Evolutionary conservation across 2,888 invertebrate genomes (phyloP), one percentile per base, ranked within the genome.

Genomic region (Rhingia campestris): DNA sequence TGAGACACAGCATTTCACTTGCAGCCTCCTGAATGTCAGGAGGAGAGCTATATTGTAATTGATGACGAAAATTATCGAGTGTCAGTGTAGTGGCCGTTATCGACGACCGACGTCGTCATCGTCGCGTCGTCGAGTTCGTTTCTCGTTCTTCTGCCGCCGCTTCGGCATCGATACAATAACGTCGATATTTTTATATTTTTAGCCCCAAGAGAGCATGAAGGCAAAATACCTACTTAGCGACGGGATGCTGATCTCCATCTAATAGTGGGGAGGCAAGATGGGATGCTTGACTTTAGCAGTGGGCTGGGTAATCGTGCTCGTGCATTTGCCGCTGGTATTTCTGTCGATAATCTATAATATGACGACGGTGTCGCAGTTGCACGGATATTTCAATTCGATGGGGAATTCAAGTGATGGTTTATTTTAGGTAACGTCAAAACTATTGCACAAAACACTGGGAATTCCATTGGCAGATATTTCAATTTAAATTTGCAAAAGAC

Each of bases 151-250:
- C 12, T 10, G 56, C 49, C 30, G 35, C 6, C 45, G 9, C 12
- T 0, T 4, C 14, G 41, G 14, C 39, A 39, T 22, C 49, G 49
- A 49, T 9, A 49, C 35, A 35, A 56, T 33, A 32, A 6, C 33
- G 43, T 49, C 33, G 80, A 74, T 81, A 81, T 81, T 81, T 81
- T 81, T 81, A 74, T 81, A 81, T 81, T 81, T 81, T 81, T 81
- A 81, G 81, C 14, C n/a, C 39, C 74, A 61, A 56, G 67, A 56
- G 67, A 51, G 53, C 41, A 58, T 30, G 53, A 53, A 73, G 45
- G 53, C 9, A 41, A 45, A 54, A 59, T 53, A 45, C 51, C 63
- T 72, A 56, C 54, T 37, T 22, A 63, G 35, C 6, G n/a, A 6
- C 12, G n/a, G 43, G 59, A 5, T 35, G 39, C 22, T 9, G 41